Base-by-base conservation (phyloP, 2,888 invertebrate genomes). In the Corbicula japonica region DNA sequence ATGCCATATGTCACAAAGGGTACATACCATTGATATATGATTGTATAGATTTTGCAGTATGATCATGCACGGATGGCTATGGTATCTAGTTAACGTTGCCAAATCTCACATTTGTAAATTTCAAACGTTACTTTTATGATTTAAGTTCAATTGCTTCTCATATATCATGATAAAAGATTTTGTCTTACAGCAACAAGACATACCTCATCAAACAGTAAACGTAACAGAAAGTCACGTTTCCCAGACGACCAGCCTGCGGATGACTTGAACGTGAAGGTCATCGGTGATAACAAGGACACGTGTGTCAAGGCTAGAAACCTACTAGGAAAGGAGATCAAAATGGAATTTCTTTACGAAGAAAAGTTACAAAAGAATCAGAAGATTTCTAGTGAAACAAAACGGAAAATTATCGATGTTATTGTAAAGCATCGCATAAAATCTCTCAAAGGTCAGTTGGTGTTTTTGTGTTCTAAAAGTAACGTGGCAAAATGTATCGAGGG, bases 331-430 rank as follows among this genome's bases (percentile, higher is more conserved):
- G 71, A 73, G 18, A 62, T 86, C 10, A 66, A 75, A 41, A 61
- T 68, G 12, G 65, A 77, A 10, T 83, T 82, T 38, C 63, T 86
- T 32, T 66, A 68, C 41, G 69, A 78, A 44, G 71, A 79, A n/a
- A 48, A 28, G 1, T 12, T 82, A 18, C 50, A 65, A 8, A 75
- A 73, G n/a, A 56, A 54, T 10, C 18, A 48, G 2, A 28, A 26
- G 10, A 30, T 76, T 18, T 68, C 76, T 0, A 44, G 48, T 8
- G 69, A 76, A 23, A 28, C 76, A 6, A 79, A 79, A 52, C 21
- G 34, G 44, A 73, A 70, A 62, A 70, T 83, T 32, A 50, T 46
- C 0, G 32, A 54, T 6, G 56, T 71, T n/a, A 32, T 83, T 18
- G 48, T 35, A 10, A 50, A 61, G 10, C 21, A 70, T 32, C 52